These are phyloP conservation scores for Rhopalosiphum padi DNA, from an alignment of 1,140 invertebrate genomes.

Conservation along the genomic window DNA sequence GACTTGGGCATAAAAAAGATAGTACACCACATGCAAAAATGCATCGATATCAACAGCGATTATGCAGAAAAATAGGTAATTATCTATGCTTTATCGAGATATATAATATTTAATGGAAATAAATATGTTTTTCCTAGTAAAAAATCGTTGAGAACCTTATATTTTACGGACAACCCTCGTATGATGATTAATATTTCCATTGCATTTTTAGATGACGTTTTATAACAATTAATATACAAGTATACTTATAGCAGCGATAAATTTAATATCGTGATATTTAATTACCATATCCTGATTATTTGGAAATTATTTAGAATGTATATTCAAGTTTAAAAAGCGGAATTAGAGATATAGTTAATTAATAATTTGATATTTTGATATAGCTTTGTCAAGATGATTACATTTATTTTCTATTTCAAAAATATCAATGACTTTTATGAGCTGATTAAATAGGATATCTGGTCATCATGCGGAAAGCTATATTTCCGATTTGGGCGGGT, in stretches of 20 bases:
- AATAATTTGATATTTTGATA: not conserved
- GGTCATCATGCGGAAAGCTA: not conserved
- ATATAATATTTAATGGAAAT: too few species aligned
- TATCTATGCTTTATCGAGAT: too few species aligned
- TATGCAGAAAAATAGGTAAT: too few species aligned
- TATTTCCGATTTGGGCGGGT: not conserved
- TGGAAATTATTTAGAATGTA: not conserved
- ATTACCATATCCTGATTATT: not conserved
- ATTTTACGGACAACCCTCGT: too few species aligned
- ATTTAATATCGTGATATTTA: not conserved
- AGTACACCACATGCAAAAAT: too few species aligned
- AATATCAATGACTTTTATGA: not conserved
- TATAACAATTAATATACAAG: not conserved
- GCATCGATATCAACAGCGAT: too few species aligned
- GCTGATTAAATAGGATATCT: not conserved
- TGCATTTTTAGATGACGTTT: not conserved
- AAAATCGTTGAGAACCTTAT: too few species aligned
- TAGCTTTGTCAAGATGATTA: not conserved
- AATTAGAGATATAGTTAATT: not conserved
- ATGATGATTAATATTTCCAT: not conserved
- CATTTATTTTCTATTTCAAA: not conserved
- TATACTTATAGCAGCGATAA: not conserved
- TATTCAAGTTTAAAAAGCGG: not conserved
- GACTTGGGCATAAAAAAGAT: too few species aligned
- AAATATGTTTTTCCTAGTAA: too few species aligned